Evolutionary conservation across 1,140 invertebrate species (phyloP), one percentile per base, ranked within the genome.

Genomic region (Penaeus chinensis): DNA sequence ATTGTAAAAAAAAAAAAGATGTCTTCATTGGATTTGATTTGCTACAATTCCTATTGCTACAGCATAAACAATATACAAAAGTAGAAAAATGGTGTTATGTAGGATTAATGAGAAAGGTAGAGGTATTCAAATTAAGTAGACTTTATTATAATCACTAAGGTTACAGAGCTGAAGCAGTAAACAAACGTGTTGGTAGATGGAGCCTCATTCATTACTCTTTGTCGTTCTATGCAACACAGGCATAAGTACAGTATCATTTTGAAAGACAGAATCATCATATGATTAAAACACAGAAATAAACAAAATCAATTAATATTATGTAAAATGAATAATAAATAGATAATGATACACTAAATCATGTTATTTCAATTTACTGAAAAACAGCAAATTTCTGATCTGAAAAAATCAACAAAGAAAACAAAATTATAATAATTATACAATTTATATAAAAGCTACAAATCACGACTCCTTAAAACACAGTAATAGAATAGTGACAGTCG

Each of bases 221-320:
- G 61, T 79, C 61, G 47, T 79, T 79, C 61, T 42, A 79, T 79
- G 47, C 77, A 79, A 60, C 77, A 79, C 77, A 79, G 77, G 77
- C 47, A 79, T 79, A 79, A 79, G 77, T 79, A 79, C 77, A 79
- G 77, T 79, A 79, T 60, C 77, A 79, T 79, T 54, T 54, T 79
- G 77, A 79, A 79, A 79, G 77, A 79, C 77, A 79, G n/a, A 24
- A 79, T 79, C 61, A 79, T 79, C 24, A 79, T 24, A 54, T 19
- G 2, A 79, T 47, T 60, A 79, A n/a, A 47, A 27, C 61, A 78
- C 54, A 61, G 61, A 27, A 60, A 79, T 47, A n/a, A 79, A 60
- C 11, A 74, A 60, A 79, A 60, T 61, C n/a, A 7, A 8, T 79
- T 32, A 19, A 54, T 54, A 54, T 54, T 16, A 54, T 54, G 16